Base-by-base conservation (phyloP, 2,113 vertebrate genomes). In the Halcyon malimbica region DNA sequence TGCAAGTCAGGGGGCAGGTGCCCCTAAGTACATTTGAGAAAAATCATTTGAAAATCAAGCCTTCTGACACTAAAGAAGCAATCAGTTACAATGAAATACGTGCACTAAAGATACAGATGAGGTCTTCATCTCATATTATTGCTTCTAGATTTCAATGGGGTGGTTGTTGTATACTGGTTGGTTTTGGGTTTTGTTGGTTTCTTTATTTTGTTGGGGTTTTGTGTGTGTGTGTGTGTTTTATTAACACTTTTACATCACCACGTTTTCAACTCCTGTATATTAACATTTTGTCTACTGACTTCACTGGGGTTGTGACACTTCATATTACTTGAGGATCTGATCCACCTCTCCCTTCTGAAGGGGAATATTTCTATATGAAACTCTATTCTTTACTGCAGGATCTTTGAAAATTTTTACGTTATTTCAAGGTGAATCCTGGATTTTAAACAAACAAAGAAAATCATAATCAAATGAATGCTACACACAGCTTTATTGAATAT, bases 401-500 rank as follows among this genome's bases (percentile, higher is more conserved):
- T 76, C 56, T 96, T 85, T 76, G 53, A 87, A 92, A 87, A 70
- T 70, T 8, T 92, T 92, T 90, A 46, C 64, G 90, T 85, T 82
- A 82, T 94, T 93, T 95, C 91, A 95, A 96, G 84, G 84, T 88
- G 81, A 95, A 91, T 91, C 41, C 19, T 87, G 63, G 59, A 94
- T 91, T 92, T 92, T 50, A 91, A 91, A 80, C 51, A 78, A 67
- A 90, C 5, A 64, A 74, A 87, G n/a, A 94, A 83, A 90, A 80
- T n/a, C 37, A 62, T 89, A 91, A 80, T 84, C 41, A 86, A 71
- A 71, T 91, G 48, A 90, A 71, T 41, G 31, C 46, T 93, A 79
- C 68, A 53, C 42, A 60, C 14, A 92, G 64, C 44, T 94, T 96
- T 94, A 94, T 50, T 97, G 83, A 83, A 89, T 80, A 87, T 80